phyloP scores from a whole-genome alignment of 2,113 vertebrate species.

The Melanostigma gelatinosum region DNA sequence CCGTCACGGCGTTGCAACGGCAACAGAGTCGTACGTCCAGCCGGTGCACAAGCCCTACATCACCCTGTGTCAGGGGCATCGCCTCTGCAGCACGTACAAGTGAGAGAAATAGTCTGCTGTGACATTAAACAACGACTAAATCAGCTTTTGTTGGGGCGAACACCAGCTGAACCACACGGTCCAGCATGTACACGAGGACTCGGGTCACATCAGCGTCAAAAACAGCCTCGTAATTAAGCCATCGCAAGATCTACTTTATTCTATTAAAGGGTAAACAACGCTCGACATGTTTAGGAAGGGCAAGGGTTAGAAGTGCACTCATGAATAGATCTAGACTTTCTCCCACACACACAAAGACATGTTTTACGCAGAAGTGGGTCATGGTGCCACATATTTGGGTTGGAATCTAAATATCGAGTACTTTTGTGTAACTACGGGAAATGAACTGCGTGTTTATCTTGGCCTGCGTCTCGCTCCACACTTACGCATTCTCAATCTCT shows the following conservation, averaged over 20 bases:
- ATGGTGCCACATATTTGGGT: constrained; percentile 60
- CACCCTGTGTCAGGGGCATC: constrained; percentile 88
- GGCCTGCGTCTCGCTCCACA: constrained; percentile 58
- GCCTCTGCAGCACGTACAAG: constrained; percentile 95
- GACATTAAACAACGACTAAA: background rate
- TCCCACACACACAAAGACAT: constrained; percentile 7
- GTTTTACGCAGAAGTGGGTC: constrained; percentile 53
- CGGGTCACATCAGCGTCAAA: background rate
- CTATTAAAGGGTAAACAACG: constrained; percentile 33
- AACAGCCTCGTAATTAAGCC: background rate
- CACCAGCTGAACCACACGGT: background rate
- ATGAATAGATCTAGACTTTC: constrained; percentile 18
- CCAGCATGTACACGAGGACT: background rate
- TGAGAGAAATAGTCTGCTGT: constrained; percentile 62
- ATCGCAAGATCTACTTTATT: constrained; percentile 24
- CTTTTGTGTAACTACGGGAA: constrained; percentile 77
- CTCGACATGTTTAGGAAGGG: constrained; percentile 41
- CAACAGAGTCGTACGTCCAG: constrained; percentile 86
- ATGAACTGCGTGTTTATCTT: constrained; percentile 77
- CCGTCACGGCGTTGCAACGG: constrained; percentile 46
- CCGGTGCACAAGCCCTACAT: constrained; percentile 92
- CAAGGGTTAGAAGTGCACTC: constrained; percentile 12
- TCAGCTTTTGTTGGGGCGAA: background rate
- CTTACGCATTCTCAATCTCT: constrained; percentile 40
- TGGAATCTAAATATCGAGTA: constrained; percentile 70